Evolutionary conservation across 2,888 invertebrate species (phyloP).

Genomic region (Ormyrus labotus): DNA sequence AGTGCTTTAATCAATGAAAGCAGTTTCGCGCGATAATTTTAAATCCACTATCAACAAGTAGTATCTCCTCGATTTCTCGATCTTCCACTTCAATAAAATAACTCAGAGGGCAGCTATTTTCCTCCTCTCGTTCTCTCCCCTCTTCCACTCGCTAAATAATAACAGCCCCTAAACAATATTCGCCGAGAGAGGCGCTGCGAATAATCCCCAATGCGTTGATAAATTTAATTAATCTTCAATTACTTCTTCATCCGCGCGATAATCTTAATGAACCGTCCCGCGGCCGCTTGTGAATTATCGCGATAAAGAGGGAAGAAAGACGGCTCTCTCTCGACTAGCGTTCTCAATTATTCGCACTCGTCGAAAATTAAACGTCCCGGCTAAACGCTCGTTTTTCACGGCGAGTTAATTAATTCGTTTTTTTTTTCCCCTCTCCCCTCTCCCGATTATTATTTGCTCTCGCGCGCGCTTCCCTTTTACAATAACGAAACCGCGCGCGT

Average conservation of each 20-base stretch:
- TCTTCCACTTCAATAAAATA: slow-evolving; percentile 22
- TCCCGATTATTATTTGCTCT: slow-evolving; percentile 21
- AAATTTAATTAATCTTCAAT: slow-evolving; percentile 44
- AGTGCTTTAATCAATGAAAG: no score
- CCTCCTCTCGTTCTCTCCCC: neutral
- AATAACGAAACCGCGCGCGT: neutral
- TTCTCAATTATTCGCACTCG: slow-evolving; percentile 12
- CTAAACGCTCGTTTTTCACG: slow-evolving; percentile 44
- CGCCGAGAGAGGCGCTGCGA: neutral
- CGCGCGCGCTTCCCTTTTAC: neutral
- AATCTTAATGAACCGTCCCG: slow-evolving; percentile 39
- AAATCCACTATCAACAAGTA: neutral
- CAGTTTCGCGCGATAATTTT: no score
- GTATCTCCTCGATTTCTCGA: slow-evolving; percentile 15
- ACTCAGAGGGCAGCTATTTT: neutral
- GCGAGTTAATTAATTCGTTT: slow-evolving; percentile 31
- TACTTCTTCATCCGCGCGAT: slow-evolving; percentile 34
- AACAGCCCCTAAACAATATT: slow-evolving; percentile 3
- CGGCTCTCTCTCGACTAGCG: slow-evolving; percentile 9
- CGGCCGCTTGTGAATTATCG: slow-evolving; percentile 2
- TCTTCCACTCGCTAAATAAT: neutral
- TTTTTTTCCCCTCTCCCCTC: slow-evolving; percentile 5
- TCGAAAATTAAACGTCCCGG: slow-evolving; percentile 33
- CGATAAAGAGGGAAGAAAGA: slow-evolving; percentile 43
- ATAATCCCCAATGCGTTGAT: slow-evolving; percentile 7